Conservation (phyloP, 2,113 vertebrate genomes). For the Anhinga rufa region DNA sequence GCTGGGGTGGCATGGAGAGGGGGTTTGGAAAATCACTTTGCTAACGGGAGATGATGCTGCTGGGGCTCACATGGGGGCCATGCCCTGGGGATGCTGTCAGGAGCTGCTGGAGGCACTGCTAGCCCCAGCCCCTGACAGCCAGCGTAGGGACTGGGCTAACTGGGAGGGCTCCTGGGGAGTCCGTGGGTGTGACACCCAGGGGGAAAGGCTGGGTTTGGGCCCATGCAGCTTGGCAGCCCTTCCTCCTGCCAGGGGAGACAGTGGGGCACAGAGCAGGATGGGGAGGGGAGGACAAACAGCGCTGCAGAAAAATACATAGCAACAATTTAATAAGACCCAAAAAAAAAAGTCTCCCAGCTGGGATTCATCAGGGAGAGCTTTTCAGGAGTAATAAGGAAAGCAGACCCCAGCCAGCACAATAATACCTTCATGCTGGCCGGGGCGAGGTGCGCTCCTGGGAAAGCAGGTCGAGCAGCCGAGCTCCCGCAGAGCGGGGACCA, state of each 20-base stretch:
- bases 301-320: neutral
- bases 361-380: conserved; percentile 22
- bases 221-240: neutral
- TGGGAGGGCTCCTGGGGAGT: neutral
- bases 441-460: neutral
- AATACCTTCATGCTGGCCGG: neutral
- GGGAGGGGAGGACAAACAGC: neutral
- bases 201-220: neutral
- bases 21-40: neutral
- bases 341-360: neutral
- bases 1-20: neutral
- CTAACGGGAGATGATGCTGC: neutral
- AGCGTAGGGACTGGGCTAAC: neutral
- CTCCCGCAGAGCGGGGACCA: neutral
- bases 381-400: neutral
- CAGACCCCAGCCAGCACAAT: neutral
- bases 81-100: neutral
- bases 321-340: neutral
- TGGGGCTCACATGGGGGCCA: accelerated
- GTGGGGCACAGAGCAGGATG: neutral
- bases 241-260: neutral
- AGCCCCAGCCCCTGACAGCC: neutral
- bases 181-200: neutral
- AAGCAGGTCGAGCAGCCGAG: neutral
- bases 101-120: neutral